These are phyloP conservation scores for Stenotaenia linearis DNA, from an alignment of 2,888 invertebrate species.

Conservation along the genomic window DNA sequence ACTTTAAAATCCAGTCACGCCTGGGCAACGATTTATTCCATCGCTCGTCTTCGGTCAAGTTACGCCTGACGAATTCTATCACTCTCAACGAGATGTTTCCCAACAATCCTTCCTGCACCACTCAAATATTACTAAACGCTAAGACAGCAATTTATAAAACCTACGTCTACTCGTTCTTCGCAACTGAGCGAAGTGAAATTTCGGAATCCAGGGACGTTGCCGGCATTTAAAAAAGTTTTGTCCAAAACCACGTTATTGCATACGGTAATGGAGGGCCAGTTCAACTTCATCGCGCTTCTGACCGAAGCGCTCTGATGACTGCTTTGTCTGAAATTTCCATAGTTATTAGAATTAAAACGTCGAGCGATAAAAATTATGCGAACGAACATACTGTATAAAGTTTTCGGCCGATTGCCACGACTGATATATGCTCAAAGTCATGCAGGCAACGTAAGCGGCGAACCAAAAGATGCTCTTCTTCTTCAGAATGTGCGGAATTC, in stretches of 20 bases:
- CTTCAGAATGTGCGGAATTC: not conserved
- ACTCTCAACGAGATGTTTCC: not conserved
- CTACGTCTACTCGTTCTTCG: not conserved
- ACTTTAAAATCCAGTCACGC: not conserved
- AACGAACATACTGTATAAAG: not conserved
- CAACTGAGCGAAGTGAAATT: not conserved
- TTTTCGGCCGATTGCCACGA: not conserved
- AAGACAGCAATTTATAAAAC: not conserved
- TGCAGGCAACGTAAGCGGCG: not conserved
- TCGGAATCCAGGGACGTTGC: not conserved
- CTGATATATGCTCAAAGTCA: not conserved
- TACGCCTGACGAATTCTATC: not conserved
- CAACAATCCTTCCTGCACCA: not conserved
- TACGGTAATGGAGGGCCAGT: not conserved
- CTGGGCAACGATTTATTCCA: not conserved
- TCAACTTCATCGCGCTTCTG: not conserved
- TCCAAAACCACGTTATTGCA: not conserved
- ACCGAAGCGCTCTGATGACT: not conserved
- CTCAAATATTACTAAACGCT: not conserved
- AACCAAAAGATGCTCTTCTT: conserved; percentile 19
- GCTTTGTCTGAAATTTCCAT: not conserved
- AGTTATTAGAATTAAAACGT: not conserved
- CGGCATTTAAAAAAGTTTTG: not conserved
- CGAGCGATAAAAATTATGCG: not conserved
- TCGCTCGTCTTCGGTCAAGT: not conserved